Conservation (phyloP, 2,113 vertebrate genomes). For the Agelaius tricolor region DNA sequence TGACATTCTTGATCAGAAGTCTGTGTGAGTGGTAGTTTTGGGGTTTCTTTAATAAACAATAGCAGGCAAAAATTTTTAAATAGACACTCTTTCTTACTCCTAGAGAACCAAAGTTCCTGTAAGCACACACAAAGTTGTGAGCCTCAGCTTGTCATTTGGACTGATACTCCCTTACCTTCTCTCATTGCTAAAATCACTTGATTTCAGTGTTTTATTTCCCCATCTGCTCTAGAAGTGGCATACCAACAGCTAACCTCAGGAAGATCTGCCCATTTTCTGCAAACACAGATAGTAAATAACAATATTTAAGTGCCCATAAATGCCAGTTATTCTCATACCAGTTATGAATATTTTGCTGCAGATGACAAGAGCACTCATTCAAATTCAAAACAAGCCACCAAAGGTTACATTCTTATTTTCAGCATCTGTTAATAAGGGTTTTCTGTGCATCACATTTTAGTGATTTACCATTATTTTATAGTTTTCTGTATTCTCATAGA, state of each 20-base stretch:
- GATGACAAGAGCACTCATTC: not conserved
- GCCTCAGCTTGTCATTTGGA: not conserved
- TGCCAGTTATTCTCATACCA: not conserved
- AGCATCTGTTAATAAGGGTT: not conserved
- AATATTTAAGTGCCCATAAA: not conserved
- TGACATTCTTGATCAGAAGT: not conserved
- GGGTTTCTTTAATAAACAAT: not conserved
- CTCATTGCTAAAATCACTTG: not conserved
- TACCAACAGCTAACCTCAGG: not conserved
- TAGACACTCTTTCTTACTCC: not conserved
- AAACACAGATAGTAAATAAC: not conserved
- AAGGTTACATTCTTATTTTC: not conserved
- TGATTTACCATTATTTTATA: not conserved
- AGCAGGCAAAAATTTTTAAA: not conserved
- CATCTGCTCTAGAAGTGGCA: not conserved
- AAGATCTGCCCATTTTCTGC: not conserved
- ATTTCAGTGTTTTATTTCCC: not conserved
- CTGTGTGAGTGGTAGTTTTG: not conserved
- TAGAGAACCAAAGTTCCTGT: not conserved
- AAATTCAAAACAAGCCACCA: not conserved
- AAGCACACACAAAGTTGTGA: not conserved
- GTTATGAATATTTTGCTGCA: not conserved
- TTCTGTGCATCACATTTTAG: not conserved
- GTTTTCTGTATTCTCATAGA: not conserved
- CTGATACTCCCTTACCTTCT: not conserved